Base-by-base conservation (phyloP, 2,888 invertebrate species). In the Isotomurus palustris region DNA sequence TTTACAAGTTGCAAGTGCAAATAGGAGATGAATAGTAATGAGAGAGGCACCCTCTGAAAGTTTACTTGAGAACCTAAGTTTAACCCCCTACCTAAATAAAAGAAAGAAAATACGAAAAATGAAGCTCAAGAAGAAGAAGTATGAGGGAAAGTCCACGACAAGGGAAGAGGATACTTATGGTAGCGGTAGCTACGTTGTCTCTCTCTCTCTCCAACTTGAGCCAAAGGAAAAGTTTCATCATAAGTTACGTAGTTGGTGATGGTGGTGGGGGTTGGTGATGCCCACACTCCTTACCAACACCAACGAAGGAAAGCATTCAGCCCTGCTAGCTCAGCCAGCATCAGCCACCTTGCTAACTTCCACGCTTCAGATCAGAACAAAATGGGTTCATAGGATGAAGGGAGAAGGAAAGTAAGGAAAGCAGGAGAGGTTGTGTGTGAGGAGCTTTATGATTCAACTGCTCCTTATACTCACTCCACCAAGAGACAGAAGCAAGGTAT, bases 401-500 rank as follows among this genome's bases (percentile, higher is more conserved):
- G 12, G 12, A 32, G 32, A 10, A 12, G 10, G 12, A 32, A 12
- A 32, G 12, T 8, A 32, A 12, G 32, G 12, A 8, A 12, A 32
- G 32, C 14, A 32, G 32, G 32, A 32, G 8, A 32, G 10, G 12
- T 32, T 8, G 32, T 32, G 12, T 8, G 10, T 32, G 32, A 32
- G 32, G 8, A 32, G 8, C 14, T 32, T 10, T 8, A 12, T 32
- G 12, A n/a, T 32, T 32, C 14, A 32, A 10, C 32, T 32, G 14
- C 32, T 32, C 14, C 32, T 10, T 32, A 32, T 32, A 32, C 8
- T 8, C 14, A 8, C 32, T 8, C 17, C 12, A 40, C 17, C 6
- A 47, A 5, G 22, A 35, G 56, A 54, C 53, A 50, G 21, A 21
- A 17, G 48, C 24, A 35, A 62, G 58, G 58, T 66, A 66, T 63